These are phyloP conservation scores for Cephus runcator DNA, from an alignment of 2,888 invertebrate species.

Conservation along the genomic window DNA sequence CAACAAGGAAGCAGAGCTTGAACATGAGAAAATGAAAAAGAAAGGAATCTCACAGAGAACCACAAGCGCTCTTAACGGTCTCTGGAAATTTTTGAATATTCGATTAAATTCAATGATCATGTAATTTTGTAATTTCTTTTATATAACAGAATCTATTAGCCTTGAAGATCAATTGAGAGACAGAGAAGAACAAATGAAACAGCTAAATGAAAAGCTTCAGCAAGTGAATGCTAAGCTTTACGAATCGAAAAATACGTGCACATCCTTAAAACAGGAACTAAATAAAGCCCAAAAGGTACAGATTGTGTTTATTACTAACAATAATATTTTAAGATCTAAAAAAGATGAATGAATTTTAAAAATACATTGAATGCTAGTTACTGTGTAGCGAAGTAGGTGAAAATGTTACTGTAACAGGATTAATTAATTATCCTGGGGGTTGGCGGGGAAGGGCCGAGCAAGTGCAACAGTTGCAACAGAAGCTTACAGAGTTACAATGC, in stretches of 20 bases:
- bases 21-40: conserved; percentile 16
- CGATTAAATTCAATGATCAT: too few relatives aligned
- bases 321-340: conserved; percentile 10
- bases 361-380: conserved; percentile 58
- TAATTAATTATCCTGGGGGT: conserved; percentile 70
- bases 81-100: too few relatives aligned
- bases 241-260: conserved; percentile 76
- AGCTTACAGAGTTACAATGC: conserved; percentile 74
- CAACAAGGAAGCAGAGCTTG: conserved; percentile 58
- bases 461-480: conserved; percentile 76
- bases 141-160: too few relatives aligned
- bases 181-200: conserved; percentile 70
- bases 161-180: conserved; percentile 41
- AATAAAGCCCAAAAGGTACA: conserved; percentile 75
- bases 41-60: conserved; percentile 4
- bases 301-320: neutral
- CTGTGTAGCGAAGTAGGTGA: conserved; percentile 82
- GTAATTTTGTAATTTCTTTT: too few relatives aligned
- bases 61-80: too few relatives aligned
- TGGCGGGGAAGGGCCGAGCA: conserved; percentile 86
- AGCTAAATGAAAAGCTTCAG: conserved; percentile 72
- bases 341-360: neutral
- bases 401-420: conserved; percentile 72
- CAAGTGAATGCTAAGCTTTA: conserved; percentile 73
- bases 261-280: conserved; percentile 77